Conservation (phyloP, 2,113 vertebrate species). For the Ceyx margarethae region DNA sequence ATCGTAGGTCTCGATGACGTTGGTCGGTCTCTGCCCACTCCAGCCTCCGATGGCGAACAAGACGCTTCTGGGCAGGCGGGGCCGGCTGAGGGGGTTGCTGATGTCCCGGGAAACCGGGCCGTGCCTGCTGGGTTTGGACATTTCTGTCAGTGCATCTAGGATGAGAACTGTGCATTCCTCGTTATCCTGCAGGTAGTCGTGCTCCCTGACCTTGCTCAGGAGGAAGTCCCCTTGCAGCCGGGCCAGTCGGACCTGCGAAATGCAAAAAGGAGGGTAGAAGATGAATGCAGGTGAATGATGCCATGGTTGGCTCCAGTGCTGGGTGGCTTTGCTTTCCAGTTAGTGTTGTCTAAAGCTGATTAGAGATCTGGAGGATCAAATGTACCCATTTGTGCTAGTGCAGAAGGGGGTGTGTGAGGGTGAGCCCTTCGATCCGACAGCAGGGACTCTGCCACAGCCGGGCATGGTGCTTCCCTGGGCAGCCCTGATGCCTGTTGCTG, state of each 20-base stretch:
- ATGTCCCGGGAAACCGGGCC: neutral
- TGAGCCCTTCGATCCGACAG: fast-evolving
- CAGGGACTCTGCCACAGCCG: neutral
- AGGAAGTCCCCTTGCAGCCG: conserved; percentile 77
- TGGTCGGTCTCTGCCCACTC: conserved; percentile 77
- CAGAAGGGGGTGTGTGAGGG: neutral
- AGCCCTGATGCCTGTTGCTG: neutral
- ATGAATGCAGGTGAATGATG: fast-evolving
- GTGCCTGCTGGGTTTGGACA: conserved; percentile 68
- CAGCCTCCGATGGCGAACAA: conserved; percentile 83
- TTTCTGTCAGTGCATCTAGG: conserved; percentile 71
- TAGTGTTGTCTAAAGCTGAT: neutral
- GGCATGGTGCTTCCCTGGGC: neutral
- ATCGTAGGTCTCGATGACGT: conserved; percentile 79
- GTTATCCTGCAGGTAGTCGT: conserved; percentile 73
- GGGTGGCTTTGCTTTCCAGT: neutral
- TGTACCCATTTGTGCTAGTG: neutral
- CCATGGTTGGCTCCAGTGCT: neutral
- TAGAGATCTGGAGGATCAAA: neutral
- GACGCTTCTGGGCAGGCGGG: conserved; percentile 78
- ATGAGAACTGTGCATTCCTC: conserved; percentile 76
- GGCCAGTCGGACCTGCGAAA: conserved; percentile 77
- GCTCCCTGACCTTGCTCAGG: conserved; percentile 78
- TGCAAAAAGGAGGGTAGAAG: neutral
- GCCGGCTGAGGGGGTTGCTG: conserved; percentile 70